Conservation (phyloP, 2,797 vertebrate species). For the Rachycentron canadum region DNA sequence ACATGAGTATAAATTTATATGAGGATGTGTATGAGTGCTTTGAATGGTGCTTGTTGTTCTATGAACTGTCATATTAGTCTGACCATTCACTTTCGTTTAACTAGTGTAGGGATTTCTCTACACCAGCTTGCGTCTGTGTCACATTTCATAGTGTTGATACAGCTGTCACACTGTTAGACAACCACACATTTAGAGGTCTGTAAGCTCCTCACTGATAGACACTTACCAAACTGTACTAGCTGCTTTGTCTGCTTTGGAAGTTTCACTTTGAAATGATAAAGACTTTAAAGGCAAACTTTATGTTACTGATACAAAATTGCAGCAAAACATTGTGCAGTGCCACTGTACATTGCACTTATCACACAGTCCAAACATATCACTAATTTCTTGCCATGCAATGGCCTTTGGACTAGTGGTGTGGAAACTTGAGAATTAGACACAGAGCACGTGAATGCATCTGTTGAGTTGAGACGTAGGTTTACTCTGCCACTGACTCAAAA, state of each 20-base stretch:
- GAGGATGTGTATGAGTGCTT: slow-evolving; percentile 6
- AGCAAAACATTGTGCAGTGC: slow-evolving; percentile 53
- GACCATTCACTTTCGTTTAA: slow-evolving; percentile 4
- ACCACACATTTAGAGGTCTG: slow-evolving; percentile 19
- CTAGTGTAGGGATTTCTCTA: not conserved
- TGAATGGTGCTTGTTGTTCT: slow-evolving; percentile 9
- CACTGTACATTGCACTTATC: slow-evolving; percentile 61
- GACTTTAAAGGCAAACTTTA: not conserved
- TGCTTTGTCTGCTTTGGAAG: not conserved
- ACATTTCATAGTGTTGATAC: slow-evolving; percentile 41
- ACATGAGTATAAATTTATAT: slow-evolving; percentile 38
- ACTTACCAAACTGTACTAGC: slow-evolving; percentile 4
- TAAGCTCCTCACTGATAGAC: slow-evolving; percentile 5
- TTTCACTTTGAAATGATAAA: slow-evolving; percentile 32
- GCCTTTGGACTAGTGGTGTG: slow-evolving; percentile 51
- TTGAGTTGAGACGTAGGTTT: not conserved
- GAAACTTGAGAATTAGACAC: slow-evolving; percentile 19
- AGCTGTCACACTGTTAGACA: slow-evolving; percentile 34
- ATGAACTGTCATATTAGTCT: slow-evolving; percentile 15
- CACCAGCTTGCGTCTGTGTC: slow-evolving; percentile 43
- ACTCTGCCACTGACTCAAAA: slow-evolving; percentile 15
- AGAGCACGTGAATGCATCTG: slow-evolving; percentile 12
- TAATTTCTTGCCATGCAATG: slow-evolving; percentile 60
- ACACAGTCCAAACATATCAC: slow-evolving; percentile 57
- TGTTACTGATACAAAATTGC: slow-evolving; percentile 38